Conservation (phyloP, 2,888 invertebrate genomes). For the Cartodere bifasciata region DNA sequence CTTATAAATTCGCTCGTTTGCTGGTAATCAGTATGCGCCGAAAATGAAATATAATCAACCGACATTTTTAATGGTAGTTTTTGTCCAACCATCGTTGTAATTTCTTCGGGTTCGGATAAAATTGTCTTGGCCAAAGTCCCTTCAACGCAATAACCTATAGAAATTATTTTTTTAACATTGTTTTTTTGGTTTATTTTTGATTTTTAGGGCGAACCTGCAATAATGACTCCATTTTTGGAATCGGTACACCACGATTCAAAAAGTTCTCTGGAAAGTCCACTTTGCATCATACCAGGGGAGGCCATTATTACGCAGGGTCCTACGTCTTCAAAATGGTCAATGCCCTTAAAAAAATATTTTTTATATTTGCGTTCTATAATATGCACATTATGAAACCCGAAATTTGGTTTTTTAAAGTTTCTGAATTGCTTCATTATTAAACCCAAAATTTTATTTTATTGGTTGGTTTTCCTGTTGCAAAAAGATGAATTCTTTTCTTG, state of each 20-base stretch:
- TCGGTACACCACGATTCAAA: constrained; percentile 99
- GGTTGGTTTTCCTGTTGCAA: no score
- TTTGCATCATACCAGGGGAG: constrained; percentile 99
- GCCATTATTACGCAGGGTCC: constrained; percentile 99
- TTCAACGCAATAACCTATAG: constrained; percentile 70
- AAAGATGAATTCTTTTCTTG: no score
- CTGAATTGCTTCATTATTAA: no score
- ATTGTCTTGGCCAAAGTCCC: constrained; percentile 87
- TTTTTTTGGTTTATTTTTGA: constrained; percentile 2
- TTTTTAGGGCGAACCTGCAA: constrained; percentile 73
- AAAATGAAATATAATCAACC: constrained; percentile 98
- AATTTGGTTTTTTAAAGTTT: no score
- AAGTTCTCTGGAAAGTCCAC: constrained; percentile 88
- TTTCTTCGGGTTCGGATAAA: constrained; percentile 95
- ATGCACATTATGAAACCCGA: no score
- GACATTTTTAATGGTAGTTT: constrained; percentile 94
- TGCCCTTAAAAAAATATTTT: constrained; percentile 49
- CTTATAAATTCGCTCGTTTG: constrained; percentile 97
- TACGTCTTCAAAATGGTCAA: constrained; percentile 98
- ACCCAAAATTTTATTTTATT: no score
- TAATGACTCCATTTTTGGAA: constrained; percentile 94
- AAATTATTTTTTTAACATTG: constrained; percentile 8
- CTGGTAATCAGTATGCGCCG: constrained; percentile 96
- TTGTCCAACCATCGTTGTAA: constrained; percentile 88
- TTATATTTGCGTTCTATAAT: not conserved